Percentiles rank a stretch among this genome's conserved stretches.
These are phyloP conservation scores for Megastigmus dorsalis DNA, from an alignment of 2,888 invertebrate species.

Conservation along the genomic window DNA sequence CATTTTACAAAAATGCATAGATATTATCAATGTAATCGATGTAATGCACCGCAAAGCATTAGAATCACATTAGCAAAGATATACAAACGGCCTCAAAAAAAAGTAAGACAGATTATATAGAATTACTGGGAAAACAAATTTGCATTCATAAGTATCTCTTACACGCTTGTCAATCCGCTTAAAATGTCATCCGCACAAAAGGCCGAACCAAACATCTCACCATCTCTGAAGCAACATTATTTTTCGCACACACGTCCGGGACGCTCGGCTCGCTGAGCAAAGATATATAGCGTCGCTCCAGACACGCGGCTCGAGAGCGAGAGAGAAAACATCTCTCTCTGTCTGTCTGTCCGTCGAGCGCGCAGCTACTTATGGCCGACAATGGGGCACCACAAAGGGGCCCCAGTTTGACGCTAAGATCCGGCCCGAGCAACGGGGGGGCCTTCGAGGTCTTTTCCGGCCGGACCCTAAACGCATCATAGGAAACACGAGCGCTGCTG, in stretches of 20 bases:
- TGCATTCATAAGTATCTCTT: slow-evolving; percentile 3
- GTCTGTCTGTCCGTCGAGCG: slow-evolving; percentile 37
- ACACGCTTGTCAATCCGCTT: slow-evolving; percentile 3
- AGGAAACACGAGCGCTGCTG: slow-evolving; percentile 59
- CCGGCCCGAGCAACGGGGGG: slow-evolving; percentile 64
- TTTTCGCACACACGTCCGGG: too few species aligned
- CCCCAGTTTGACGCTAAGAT: slow-evolving; percentile 66
- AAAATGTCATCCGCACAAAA: background rate
- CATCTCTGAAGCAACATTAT: background rate
- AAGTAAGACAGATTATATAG: background rate
- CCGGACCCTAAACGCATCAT: slow-evolving; percentile 66
- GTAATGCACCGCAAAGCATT: too few species aligned
- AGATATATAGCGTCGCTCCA: too few species aligned
- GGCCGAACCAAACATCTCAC: background rate
- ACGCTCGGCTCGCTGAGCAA: too few species aligned
- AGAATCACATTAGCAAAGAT: too few species aligned
- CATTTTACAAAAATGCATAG: too few species aligned
- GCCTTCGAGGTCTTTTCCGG: slow-evolving; percentile 60
- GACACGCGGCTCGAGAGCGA: too few species aligned
- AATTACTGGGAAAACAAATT: background rate
- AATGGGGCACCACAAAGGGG: slow-evolving; percentile 66
- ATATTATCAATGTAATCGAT: too few species aligned
- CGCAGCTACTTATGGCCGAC: slow-evolving; percentile 67
- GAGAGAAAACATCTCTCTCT: too few species aligned
- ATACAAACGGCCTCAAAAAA: too few species aligned